Evolutionary conservation across 2,113 vertebrate genomes (phyloP).

Genomic region (Dunckerocampus dactyliophorus): DNA sequence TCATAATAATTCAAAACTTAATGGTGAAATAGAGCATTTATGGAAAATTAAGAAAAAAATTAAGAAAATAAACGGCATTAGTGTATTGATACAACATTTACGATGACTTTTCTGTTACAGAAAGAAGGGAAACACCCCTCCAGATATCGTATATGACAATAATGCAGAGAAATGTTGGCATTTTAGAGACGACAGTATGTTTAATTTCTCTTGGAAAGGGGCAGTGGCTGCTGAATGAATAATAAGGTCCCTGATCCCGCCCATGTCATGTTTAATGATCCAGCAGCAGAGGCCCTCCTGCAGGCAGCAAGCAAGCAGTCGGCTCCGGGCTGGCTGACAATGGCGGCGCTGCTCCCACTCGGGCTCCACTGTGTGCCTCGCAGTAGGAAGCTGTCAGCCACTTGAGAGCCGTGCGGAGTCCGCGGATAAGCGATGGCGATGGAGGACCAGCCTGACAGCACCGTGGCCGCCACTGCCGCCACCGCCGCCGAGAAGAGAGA

Average conservation of each 20-base stretch:
- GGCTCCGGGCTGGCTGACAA: constrained; percentile 54
- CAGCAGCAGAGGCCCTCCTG: constrained; percentile 23
- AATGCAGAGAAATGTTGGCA: no score
- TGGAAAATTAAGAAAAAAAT: no score
- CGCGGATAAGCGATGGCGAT: constrained; percentile 60
- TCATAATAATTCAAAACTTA: no score
- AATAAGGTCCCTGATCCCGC: constrained; percentile 37
- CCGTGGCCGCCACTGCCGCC: constrained; percentile 37
- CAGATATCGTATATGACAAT: neutral
- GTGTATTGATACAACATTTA: no score
- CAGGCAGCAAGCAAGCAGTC: constrained; percentile 58
- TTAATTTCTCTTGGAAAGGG: neutral
- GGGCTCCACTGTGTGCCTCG: constrained; percentile 49
- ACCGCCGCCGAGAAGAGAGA: constrained; percentile 57
- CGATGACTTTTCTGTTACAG: no score
- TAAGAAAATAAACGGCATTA: no score
- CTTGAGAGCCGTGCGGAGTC: neutral
- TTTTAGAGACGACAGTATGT: neutral
- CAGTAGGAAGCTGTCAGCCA: constrained; percentile 55
- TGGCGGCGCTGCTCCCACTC: constrained; percentile 69
- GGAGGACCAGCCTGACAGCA: constrained; percentile 66
- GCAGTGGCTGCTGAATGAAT: constrained; percentile 56
- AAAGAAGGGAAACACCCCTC: no score
- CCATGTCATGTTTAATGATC: constrained; percentile 72
- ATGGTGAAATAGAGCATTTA: no score